Base-by-base conservation (phyloP, 2,113 vertebrate species). In the Chaetops frenatus region DNA sequence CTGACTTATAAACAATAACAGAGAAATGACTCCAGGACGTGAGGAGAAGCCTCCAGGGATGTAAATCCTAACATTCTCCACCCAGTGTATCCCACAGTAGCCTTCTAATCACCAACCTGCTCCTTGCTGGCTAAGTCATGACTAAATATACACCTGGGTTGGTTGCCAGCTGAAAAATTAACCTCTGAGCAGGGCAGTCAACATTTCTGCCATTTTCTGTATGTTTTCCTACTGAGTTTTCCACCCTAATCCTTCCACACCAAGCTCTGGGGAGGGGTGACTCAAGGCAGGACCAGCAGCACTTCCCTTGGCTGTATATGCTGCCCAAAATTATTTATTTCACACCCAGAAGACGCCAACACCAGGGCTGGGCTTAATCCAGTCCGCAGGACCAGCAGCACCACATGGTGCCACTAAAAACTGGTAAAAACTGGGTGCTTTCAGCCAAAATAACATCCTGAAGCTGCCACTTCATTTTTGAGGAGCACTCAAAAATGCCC, bases 291-390 rank as follows among this genome's bases (percentile, higher is more conserved):
- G 60, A 65, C 2, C 36, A 29, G 56, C 74, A 78, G 51, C 15
- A 7, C 28, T 12, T 18, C 27, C 58, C 53, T 70, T 5, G 24
- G 35, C 33, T 1, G 0, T 3, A 3, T 0, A n/a, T 21, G 7
- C 19, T 57, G 44, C 17, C 13, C 9, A 6, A 3, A 24, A 15
- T 71, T 2, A 50, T 0, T 8, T 8, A 23, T 69, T 85, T 86
- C 54, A 36, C 11, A 51, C 10, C n/a, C 25, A 23, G 58, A 38
- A 48, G 31, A 48, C 20, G 65, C 65, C 45, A 61, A 14, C 10
- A 8, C 7, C 51, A 25, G 23, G 7, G 47, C 64, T 54, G 53
- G 67, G 31, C 15, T 89, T 24, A 10, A 24, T 24, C 19, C 31
- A 53, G 27, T 2, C 45, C 1, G 2, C 67, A 61, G 70, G 42